Conservation (phyloP, 1,140 invertebrate species). For the Protaetia brevitarsis region DNA sequence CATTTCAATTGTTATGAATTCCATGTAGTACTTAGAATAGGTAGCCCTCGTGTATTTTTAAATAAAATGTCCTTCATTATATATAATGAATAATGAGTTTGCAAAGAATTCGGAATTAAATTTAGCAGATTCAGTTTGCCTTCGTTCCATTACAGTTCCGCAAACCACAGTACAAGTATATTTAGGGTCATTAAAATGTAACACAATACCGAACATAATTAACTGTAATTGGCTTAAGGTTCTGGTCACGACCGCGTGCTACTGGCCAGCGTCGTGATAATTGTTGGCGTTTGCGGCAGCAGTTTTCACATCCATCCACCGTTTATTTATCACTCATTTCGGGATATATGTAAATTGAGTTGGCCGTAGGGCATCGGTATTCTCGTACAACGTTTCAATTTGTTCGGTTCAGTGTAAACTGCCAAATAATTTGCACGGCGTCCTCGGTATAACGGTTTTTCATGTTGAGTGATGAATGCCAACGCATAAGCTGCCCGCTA, state of each 20-base stretch:
- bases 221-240: constrained; percentile 7
- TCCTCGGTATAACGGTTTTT: not conserved
- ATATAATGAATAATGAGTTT: too few species aligned
- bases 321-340: constrained; percentile 12
- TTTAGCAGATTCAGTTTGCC: not conserved
- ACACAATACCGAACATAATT: not conserved
- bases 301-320: not conserved
- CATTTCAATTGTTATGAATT: too few species aligned
- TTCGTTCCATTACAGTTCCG: not conserved
- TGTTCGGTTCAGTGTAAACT: constrained; percentile 14
- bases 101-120: not conserved
- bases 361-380: not conserved
- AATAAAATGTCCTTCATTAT: too few species aligned
- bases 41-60: too few species aligned
- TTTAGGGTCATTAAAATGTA: not conserved
- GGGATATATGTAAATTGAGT: constrained; percentile 7
- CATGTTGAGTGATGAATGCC: constrained; percentile 12
- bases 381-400: constrained; percentile 6
- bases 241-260: not conserved
- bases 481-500: constrained; percentile 3
- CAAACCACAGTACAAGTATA: not conserved
- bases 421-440: not conserved
- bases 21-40: too few species aligned
- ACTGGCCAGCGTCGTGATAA: not conserved
- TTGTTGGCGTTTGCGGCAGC: not conserved